A percentile compares a stretch with the other conserved stretches of the same genome.
Evolutionary conservation across 2,113 vertebrate species (phyloP).

Genomic region (Gopherus flavomarginatus): DNA sequence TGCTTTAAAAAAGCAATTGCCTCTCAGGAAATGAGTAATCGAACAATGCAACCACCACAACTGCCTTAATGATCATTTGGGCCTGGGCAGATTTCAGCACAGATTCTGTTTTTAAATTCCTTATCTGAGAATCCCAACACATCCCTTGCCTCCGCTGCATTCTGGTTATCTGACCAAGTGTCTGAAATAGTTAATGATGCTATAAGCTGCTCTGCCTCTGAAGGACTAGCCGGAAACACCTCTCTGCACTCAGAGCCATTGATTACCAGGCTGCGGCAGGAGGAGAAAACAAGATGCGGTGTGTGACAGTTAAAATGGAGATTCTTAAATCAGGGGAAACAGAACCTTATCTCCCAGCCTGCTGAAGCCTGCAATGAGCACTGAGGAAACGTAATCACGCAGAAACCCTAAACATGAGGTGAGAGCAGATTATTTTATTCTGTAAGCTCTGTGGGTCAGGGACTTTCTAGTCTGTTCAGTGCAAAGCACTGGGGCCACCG

Average conservation of each 20-base stretch:
- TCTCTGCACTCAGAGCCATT: slow-evolving; percentile 29
- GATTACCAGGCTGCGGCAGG: slow-evolving; percentile 48
- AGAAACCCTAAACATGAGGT: slow-evolving; percentile 24
- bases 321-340: slow-evolving; percentile 48
- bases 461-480: neutral
- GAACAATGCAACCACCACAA: neutral
- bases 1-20: slow-evolving; percentile 4
- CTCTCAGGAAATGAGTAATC: neutral
- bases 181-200: slow-evolving; percentile 3
- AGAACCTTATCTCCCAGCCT: slow-evolving; percentile 3
- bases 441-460: neutral
- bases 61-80: neutral
- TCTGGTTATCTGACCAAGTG: slow-evolving; percentile 40
- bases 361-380: slow-evolving; percentile 56
- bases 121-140: slow-evolving; percentile 21
- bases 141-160: neutral
- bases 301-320: slow-evolving; percentile 41
- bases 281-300: slow-evolving; percentile 45
- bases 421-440: slow-evolving; percentile 48
- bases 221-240: slow-evolving; percentile 46
- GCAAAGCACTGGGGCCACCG: neutral
- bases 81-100: neutral
- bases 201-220: slow-evolving; percentile 23
- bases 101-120: neutral
- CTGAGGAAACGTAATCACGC: slow-evolving; percentile 45